These are phyloP conservation scores for Limnothrissa miodon DNA, from an alignment of 2,113 vertebrate species.

Conservation along the genomic window DNA sequence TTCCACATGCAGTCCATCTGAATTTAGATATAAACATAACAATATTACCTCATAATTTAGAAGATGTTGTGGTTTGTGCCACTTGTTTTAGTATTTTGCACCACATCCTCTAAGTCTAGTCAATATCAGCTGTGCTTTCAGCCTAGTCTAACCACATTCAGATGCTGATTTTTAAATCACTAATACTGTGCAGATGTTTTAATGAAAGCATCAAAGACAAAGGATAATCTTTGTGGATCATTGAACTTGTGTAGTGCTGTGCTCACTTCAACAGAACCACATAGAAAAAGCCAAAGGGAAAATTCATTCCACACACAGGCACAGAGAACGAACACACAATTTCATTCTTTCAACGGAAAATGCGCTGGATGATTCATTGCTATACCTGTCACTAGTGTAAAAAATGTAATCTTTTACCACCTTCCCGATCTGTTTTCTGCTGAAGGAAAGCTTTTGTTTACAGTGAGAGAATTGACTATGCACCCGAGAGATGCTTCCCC, in stretches of 20 bases:
- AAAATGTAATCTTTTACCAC: slow-evolving; percentile 50
- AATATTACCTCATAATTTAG: background rate
- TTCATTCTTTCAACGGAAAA: slow-evolving; percentile 52
- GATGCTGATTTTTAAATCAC: too few relatives aligned
- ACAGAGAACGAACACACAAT: slow-evolving; percentile 50
- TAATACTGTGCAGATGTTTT: background rate
- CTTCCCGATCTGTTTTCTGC: slow-evolving; percentile 9
- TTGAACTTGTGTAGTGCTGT: background rate
- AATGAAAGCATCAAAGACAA: background rate
- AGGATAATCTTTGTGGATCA: background rate
- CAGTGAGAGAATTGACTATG: background rate
- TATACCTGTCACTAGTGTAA: slow-evolving; percentile 50
- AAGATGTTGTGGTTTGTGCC: background rate
- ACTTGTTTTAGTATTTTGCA: background rate
- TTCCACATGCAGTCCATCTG: too few relatives aligned
- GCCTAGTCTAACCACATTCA: too few relatives aligned
- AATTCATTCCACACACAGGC: slow-evolving; percentile 11
- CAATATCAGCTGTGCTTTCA: background rate
- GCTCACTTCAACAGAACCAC: background rate
- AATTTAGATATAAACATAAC: background rate
- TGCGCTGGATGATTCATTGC: slow-evolving; percentile 47
- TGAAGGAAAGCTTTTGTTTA: slow-evolving; percentile 9
- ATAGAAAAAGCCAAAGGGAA: background rate
- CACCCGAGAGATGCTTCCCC: background rate
- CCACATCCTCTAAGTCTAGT: background rate